A percentile compares a stretch with the other conserved stretches of the same genome.
Conservation (phyloP, 1,140 invertebrate species). For the Lineus longissimus region DNA sequence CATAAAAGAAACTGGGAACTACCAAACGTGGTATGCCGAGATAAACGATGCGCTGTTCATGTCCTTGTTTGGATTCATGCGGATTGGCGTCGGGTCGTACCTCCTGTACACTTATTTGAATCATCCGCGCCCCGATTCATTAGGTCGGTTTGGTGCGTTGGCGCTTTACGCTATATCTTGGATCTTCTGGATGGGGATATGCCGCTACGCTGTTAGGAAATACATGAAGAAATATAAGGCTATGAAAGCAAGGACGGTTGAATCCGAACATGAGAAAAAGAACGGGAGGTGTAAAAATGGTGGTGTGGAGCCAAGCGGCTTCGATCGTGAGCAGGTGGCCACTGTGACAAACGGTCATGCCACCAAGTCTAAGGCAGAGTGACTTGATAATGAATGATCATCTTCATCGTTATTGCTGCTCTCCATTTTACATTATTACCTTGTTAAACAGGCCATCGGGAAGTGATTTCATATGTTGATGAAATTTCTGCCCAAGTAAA, state of each 20-base stretch:
- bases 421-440: too few relatives aligned
- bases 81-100: conserved; percentile 38
- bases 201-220: conserved; percentile 40
- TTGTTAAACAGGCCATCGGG: too few relatives aligned
- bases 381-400: too few relatives aligned
- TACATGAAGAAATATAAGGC: conserved; percentile 28
- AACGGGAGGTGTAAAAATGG: neutral
- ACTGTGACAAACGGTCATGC: too few relatives aligned
- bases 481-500: too few relatives aligned
- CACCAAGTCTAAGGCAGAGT: too few relatives aligned
- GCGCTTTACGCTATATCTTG: conserved; percentile 42
- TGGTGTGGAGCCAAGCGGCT: neutral
- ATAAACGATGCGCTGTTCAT: conserved; percentile 43
- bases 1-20: conserved; percentile 31
- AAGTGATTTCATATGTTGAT: too few relatives aligned
- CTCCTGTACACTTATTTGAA: conserved; percentile 41
- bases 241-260: neutral
- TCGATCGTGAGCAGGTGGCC: too few relatives aligned
- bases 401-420: too few relatives aligned
- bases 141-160: conserved; percentile 34
- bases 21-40: conserved; percentile 32
- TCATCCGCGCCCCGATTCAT: conserved; percentile 36
- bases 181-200: conserved; percentile 45
- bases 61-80: conserved; percentile 38
- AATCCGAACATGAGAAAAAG: neutral